A percentile compares a stretch with the other conserved stretches of the same genome.
These are phyloP conservation scores for Microplitis deprimator DNA, from an alignment of 2,888 invertebrate genomes.

Conservation along the genomic window DNA sequence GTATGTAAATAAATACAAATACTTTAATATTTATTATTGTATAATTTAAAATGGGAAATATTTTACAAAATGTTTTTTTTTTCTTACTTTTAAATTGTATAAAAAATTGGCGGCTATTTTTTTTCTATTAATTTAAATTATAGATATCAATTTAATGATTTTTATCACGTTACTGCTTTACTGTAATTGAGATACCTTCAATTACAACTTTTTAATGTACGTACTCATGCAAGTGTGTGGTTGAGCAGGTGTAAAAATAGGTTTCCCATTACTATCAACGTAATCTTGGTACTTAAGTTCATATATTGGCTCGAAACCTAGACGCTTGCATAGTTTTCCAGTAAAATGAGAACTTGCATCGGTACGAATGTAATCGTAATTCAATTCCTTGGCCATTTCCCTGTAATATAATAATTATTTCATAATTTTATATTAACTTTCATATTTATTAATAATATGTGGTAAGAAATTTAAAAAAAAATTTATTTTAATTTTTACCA, in stretches of 20 bases:
- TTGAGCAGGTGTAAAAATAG: slow-evolving; percentile 78
- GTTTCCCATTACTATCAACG: slow-evolving; percentile 75
- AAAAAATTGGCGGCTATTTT: not conserved
- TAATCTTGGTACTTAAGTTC: slow-evolving; percentile 79
- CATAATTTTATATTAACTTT: slow-evolving; percentile 18
- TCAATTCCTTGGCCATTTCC: slow-evolving; percentile 73
- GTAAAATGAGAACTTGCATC: slow-evolving; percentile 86
- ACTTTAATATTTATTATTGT: no score
- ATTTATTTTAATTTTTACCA: no score
- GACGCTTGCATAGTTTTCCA: slow-evolving; percentile 80
- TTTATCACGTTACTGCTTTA: not conserved
- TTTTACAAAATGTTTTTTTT: no score
- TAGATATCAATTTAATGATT: slow-evolving; percentile 19
- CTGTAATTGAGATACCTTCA: slow-evolving; percentile 5
- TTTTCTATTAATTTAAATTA: not conserved
- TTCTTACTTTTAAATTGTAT: no score
- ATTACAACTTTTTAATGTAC: slow-evolving; percentile 73
- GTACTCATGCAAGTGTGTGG: slow-evolving; percentile 78
- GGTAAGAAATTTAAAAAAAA: not conserved
- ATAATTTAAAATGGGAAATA: no score
- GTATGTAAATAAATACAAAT: no score
- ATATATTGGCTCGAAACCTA: slow-evolving; percentile 81
- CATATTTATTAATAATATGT: not conserved
- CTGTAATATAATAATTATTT: slow-evolving; percentile 72
- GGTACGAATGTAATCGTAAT: slow-evolving; percentile 77